phyloP scores from a whole-genome alignment of 2,888 invertebrate species.

The Julus scandinavius region DNA sequence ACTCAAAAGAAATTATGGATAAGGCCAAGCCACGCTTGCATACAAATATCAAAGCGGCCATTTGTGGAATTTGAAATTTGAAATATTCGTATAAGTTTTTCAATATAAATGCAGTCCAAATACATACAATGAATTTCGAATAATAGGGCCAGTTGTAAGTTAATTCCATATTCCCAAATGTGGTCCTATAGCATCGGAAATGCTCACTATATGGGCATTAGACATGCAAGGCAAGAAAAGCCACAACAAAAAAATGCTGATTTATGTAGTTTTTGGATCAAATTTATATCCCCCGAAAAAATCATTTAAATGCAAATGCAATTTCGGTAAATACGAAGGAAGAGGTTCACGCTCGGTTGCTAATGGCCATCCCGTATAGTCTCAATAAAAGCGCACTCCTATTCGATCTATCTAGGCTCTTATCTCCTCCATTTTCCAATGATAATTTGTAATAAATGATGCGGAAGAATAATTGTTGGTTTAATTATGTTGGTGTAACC shows the following conservation, averaged over 20 bases:
- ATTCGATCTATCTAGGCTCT: background rate
- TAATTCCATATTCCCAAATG: too few species aligned
- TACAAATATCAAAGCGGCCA: too few species aligned
- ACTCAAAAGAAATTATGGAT: too few species aligned
- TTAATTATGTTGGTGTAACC: slow-evolving; percentile 13
- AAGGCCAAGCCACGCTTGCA: too few species aligned
- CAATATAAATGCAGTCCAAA: too few species aligned
- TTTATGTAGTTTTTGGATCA: background rate
- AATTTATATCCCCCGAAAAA: slow-evolving; percentile 7
- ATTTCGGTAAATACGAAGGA: slow-evolving; percentile 31
- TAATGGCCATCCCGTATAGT: slow-evolving; percentile 15
- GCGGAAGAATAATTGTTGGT: slow-evolving; percentile 39
- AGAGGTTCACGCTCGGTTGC: background rate
- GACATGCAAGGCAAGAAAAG: too few species aligned
- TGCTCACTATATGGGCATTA: too few species aligned
- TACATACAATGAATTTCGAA: too few species aligned
- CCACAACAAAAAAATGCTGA: background rate
- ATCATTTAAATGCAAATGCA: slow-evolving; percentile 42
- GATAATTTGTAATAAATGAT: slow-evolving; percentile 42
- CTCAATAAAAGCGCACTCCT: slow-evolving; percentile 24
- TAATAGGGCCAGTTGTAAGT: too few species aligned
- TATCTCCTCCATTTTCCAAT: slow-evolving; percentile 29
- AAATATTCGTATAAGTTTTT: too few species aligned
- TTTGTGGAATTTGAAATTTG: too few species aligned
- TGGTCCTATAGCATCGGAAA: too few species aligned